Base-by-base conservation (phyloP, 2,888 invertebrate species). In the Drosophila multiciliata region DNA sequence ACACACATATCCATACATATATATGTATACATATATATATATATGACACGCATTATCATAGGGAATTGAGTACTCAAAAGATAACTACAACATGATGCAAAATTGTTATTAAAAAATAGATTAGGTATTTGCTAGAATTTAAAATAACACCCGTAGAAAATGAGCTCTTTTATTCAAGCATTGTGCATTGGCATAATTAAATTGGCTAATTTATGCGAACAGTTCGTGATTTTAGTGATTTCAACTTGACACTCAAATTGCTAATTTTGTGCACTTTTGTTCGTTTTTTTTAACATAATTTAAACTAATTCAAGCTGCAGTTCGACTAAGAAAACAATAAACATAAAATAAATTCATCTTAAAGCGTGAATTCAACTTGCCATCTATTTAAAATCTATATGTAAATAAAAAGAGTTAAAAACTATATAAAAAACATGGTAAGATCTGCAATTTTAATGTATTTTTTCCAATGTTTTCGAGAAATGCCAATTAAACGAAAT, bases 381-480 rank as follows among this genome's bases (percentile, higher is more conserved):
- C 40, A 33, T 29, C 40, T 12, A 35, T 36, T 53, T 7, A 12
- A 54, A 33, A 35, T 54, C 68, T 15, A 54, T 15, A 57, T 57
- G 40, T 42, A 70, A 70, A 50, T 33, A 52, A 42, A 29, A 42
- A 57, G 23, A 15, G 32, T 36, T 58, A 45, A 36, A 70, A 53
- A 32, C 67, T 70, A 55, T 12, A 20, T 32, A 52, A 45, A 57
- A 58, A 45, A 17, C 29, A 29, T 4, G 38, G 36, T 12, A 60
- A 58, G 45, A 68, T 29, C 26, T 53, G 53, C 38, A 53, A 35
- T 70, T 32, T 12, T 26, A 42, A 36, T 20, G 6, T 15, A 2
- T 23, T 8, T 62, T 38, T 20, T 42, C 33, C 62, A 55, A 29
- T 29, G 57, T 35, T 12, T 55, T 20, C n/a, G 26, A 67, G 68